Evolutionary conservation across 2,113 vertebrate genomes (phyloP), one percentile per base, ranked within the genome.

Genomic region (Eulemur macaco): DNA sequence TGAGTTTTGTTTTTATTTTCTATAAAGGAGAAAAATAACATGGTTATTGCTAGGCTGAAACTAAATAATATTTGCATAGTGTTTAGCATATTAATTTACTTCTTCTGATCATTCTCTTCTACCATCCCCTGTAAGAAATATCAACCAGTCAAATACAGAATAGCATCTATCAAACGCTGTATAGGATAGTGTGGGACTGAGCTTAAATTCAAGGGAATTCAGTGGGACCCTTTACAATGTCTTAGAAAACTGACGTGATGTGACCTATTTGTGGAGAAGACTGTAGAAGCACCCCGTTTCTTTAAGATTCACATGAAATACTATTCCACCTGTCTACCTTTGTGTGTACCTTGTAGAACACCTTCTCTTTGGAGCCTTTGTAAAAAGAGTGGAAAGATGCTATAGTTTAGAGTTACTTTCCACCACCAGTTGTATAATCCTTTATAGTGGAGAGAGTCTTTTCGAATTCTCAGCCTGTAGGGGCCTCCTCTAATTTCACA

Each of bases 151-250:
- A 64, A 92, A 52, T 64, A 37, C 9, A 77, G 34, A 86, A 25
- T 5, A 1, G 8, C 21, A 9, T n/a, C 69, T 34, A 0, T 50
- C 31, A 64, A 15, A 6, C 1, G 29, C 12, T 39, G 34, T 39
- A 25, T 21, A 88, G 27, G 12, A 37, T n/a, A 47, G 0, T 20
- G 8, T 52, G 15, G 45, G 10, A 20, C 47, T 94, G 45, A 45
- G 18, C n/a, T 80, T 54, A 56, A 81, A 25, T 89, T 86, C 42
- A 64, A 58, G 74, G 27, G 45, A 73, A 77, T 76, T 64, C 45
- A 81, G 20, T 64, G 77, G 8, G 21, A 7, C 20, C 9, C 52
- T 69, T 86, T 39, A 77, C 4, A 6, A 8, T 21, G n/a, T 31
- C 66, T 73, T 52, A 73, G 68, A 91, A 93, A 93, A 54, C 18